These are phyloP conservation scores for Neopelma chrysocephalum DNA, from an alignment of 2,797 vertebrate genomes.

Conservation along the genomic window DNA sequence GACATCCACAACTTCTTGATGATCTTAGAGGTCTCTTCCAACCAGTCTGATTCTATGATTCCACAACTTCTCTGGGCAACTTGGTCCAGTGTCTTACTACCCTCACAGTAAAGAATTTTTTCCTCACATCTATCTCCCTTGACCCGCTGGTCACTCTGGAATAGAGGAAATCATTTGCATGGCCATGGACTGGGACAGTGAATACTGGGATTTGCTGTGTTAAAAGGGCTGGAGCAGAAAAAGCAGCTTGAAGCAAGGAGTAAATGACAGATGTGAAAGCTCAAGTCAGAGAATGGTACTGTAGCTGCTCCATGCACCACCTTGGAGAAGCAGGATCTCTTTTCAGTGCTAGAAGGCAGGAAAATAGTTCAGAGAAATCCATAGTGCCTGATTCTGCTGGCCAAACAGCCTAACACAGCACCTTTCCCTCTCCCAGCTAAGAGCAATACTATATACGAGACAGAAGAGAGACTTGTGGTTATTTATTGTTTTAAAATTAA, in stretches of 20 bases:
- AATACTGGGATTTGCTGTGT: background rate
- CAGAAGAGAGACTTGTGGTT: background rate
- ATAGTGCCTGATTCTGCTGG: background rate
- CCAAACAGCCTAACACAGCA: background rate
- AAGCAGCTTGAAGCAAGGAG: background rate
- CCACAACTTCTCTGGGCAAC: background rate
- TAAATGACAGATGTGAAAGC: background rate
- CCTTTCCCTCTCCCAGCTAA: background rate
- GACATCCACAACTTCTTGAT: background rate
- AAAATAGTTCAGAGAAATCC: background rate
- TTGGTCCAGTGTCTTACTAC: background rate
- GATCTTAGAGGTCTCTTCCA: too few species aligned
- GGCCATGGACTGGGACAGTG: background rate
- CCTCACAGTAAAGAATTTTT: background rate
- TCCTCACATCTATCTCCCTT: background rate
- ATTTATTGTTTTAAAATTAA: slow-evolving; percentile 48
- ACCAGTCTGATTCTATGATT: too few species aligned
- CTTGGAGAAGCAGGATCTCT: background rate
- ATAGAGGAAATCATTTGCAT: background rate
- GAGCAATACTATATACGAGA: background rate
- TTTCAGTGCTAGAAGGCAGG: background rate
- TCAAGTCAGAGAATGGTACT: background rate
- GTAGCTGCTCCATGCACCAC: background rate
- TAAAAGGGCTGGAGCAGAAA: background rate
- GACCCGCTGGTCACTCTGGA: background rate